These are phyloP conservation scores for Halcyon leucocephala DNA, from an alignment of 2,797 vertebrate species.

Conservation along the genomic window DNA sequence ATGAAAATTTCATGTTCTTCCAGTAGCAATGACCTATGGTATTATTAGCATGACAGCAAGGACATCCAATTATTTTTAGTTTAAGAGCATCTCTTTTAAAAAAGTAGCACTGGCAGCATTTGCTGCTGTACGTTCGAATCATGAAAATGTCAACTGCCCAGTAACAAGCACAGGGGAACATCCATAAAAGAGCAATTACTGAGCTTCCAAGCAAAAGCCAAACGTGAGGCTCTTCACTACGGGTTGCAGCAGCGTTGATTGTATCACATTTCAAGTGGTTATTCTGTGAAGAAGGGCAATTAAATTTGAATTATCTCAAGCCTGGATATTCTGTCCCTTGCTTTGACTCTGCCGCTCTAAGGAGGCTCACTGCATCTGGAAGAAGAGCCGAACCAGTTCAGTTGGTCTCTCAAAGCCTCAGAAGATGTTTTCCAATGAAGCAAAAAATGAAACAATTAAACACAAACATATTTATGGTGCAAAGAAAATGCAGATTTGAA, in stretches of 20 bases:
- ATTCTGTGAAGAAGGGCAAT: constrained; percentile 24
- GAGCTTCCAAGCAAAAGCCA: not conserved
- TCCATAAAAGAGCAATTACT: not conserved
- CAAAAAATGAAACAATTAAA: not conserved
- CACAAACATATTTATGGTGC: not conserved
- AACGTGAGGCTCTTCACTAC: not conserved
- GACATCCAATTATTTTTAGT: constrained; percentile 22
- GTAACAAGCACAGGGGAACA: not conserved
- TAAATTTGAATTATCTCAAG: constrained; percentile 32
- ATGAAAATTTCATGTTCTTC: not conserved
- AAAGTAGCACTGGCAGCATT: not conserved
- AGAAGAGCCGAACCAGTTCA: not conserved
- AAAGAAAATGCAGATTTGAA: not conserved
- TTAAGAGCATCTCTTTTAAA: constrained; percentile 9
- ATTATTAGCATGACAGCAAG: constrained; percentile 14
- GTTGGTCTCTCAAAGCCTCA: not conserved
- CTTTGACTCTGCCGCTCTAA: not conserved
- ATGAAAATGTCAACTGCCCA: constrained; percentile 11
- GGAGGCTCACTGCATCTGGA: not conserved
- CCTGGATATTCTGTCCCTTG: not conserved
- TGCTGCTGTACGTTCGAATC: not conserved
- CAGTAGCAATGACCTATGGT: not conserved
- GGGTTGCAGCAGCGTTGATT: not conserved
- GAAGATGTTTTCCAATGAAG: not conserved
- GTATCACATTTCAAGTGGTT: constrained; percentile 35